Conservation (phyloP, 2,113 vertebrate genomes). For the Thamnophis sirtalis region DNA sequence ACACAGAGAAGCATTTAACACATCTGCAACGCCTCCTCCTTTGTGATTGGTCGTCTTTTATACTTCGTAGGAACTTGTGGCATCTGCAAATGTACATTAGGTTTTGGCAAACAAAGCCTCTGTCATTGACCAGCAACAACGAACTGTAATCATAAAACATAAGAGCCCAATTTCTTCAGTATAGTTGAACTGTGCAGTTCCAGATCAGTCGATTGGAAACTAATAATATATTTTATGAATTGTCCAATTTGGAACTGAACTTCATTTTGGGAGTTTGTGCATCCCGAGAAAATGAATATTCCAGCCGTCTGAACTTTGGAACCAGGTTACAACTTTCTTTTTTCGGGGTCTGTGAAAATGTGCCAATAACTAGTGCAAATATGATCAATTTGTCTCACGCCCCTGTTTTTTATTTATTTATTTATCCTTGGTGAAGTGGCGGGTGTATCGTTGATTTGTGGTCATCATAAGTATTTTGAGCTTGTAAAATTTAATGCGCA, state of each 20-base stretch:
- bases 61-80: background rate
- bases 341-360: background rate
- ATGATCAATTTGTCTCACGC: background rate
- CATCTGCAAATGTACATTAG: background rate
- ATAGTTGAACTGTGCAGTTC: background rate
- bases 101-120: background rate
- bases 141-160: background rate
- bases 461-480: background rate
- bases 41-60: background rate
- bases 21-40: background rate
- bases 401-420: background rate
- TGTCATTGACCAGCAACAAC: background rate
- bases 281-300: background rate
- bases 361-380: background rate
- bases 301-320: background rate
- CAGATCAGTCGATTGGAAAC: background rate
- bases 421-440: background rate
- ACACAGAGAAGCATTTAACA: background rate
- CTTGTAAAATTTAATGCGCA: background rate
- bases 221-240: background rate
- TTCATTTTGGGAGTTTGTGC: background rate
- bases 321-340: background rate
- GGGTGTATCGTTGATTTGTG: background rate
- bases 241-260: background rate
- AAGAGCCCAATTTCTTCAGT: background rate